Evolutionary conservation across 2,888 invertebrate genomes (phyloP).

Genomic region (Vesta saturnalis): DNA sequence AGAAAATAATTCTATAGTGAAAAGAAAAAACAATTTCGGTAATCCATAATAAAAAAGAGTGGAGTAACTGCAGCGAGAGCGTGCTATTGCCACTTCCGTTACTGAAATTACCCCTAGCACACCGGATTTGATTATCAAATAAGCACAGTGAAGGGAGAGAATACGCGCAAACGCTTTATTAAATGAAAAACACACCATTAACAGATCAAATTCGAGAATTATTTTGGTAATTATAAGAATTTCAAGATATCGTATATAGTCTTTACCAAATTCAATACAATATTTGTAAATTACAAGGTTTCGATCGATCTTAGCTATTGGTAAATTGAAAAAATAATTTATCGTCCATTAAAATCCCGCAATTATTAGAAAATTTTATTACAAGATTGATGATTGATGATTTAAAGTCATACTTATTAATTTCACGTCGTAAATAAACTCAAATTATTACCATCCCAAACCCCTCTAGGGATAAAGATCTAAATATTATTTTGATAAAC

Average conservation of each 20-base stretch:
- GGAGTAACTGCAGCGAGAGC: constrained; percentile 17
- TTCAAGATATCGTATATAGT: too few species aligned
- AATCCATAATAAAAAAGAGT: constrained; percentile 14
- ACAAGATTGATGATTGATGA: too few species aligned
- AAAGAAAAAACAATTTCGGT: constrained; percentile 24
- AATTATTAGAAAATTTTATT: not conserved
- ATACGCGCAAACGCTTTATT: constrained; percentile 23
- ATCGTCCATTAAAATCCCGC: not conserved
- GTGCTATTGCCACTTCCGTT: constrained; percentile 32
- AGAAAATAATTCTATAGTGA: constrained; percentile 12
- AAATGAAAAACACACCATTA: constrained; percentile 22
- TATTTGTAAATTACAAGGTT: too few species aligned
- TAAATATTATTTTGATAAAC: too few species aligned
- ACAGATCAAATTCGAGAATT: too few species aligned
- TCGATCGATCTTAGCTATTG: too few species aligned
- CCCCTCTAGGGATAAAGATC: too few species aligned
- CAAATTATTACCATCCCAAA: too few species aligned
- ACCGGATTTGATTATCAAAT: constrained; percentile 36
- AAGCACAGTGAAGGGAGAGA: constrained; percentile 31
- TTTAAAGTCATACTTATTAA: too few species aligned
- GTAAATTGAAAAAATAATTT: not conserved
- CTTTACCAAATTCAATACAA: too few species aligned
- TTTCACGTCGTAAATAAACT: too few species aligned
- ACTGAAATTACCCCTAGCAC: constrained; percentile 28
- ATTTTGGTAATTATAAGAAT: too few species aligned